Evolutionary conservation across 2,113 vertebrate genomes (phyloP).

Genomic region (Nothocercus julius): DNA sequence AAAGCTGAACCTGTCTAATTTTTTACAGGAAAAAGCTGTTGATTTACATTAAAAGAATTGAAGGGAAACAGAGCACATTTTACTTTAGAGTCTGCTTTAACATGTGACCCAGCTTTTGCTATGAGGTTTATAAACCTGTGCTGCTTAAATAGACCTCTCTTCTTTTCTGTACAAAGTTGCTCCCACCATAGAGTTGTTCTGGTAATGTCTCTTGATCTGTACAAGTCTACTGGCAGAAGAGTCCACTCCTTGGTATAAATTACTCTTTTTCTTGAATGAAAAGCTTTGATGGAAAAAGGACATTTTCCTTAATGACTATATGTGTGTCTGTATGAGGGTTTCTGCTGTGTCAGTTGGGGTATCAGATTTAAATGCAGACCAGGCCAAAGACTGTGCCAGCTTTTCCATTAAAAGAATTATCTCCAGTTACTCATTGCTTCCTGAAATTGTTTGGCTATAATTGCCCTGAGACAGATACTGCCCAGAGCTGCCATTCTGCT

Average conservation of each 20-base stretch:
- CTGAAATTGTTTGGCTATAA: slow-evolving; percentile 10
- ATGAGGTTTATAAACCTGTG: background rate
- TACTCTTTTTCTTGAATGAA: background rate
- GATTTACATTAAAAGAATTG: background rate
- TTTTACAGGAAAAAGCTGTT: background rate
- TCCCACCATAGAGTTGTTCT: background rate
- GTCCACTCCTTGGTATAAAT: background rate
- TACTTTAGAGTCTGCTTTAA: background rate
- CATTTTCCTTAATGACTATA: background rate
- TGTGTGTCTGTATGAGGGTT: background rate
- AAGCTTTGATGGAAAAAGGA: background rate
- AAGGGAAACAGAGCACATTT: background rate
- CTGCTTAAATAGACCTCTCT: background rate
- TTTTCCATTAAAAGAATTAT: slow-evolving; percentile 32
- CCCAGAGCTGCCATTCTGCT: background rate
- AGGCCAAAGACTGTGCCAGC: background rate
- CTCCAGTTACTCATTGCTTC: background rate
- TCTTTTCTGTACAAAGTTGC: background rate
- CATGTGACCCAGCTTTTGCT: background rate
- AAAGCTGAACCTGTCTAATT: background rate
- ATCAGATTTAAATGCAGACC: background rate
- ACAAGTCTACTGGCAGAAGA: background rate
- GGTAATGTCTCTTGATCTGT: background rate
- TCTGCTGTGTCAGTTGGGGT: slow-evolving; percentile 29
- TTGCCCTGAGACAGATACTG: background rate